Evolutionary conservation across 2,888 invertebrate species (phyloP).

Genomic region (Coelinius sp.): DNA sequence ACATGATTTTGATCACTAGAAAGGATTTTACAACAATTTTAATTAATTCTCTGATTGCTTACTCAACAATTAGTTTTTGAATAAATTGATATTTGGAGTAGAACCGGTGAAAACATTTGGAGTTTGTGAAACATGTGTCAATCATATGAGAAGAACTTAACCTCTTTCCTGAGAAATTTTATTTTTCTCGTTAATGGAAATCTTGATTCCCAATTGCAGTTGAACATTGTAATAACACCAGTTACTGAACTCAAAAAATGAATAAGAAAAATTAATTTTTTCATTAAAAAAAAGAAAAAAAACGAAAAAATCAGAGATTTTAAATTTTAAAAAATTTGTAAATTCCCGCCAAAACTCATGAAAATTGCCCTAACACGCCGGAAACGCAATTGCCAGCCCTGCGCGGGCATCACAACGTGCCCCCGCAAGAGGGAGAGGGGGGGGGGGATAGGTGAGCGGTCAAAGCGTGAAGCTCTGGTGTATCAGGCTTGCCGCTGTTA

Average conservation of each 20-base stretch:
- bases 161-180: too few species aligned
- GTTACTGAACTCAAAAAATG: too few species aligned
- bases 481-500: conserved; percentile 56
- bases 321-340: not conserved
- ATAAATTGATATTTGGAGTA: not conserved
- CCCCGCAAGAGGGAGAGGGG: conserved; percentile 9
- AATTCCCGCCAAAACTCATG: not conserved
- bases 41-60: not conserved
- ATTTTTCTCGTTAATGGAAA: too few species aligned
- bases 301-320: not conserved
- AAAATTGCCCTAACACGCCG: not conserved
- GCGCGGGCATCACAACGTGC: not conserved
- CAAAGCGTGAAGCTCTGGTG: conserved; percentile 43
- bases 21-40: not conserved
- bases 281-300: not conserved
- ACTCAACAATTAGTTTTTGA: not conserved
- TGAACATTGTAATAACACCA: too few species aligned
- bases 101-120: not conserved
- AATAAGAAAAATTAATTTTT: too few species aligned
- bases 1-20: not conserved
- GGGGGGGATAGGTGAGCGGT: conserved; percentile 44
- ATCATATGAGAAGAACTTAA: not conserved
- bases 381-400: not conserved
- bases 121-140: not conserved
- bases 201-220: too few species aligned